Base-by-base conservation (phyloP, 37 sponge, comb jelly and placozoan genomes). In the Cliona cf. orientalis region DNA sequence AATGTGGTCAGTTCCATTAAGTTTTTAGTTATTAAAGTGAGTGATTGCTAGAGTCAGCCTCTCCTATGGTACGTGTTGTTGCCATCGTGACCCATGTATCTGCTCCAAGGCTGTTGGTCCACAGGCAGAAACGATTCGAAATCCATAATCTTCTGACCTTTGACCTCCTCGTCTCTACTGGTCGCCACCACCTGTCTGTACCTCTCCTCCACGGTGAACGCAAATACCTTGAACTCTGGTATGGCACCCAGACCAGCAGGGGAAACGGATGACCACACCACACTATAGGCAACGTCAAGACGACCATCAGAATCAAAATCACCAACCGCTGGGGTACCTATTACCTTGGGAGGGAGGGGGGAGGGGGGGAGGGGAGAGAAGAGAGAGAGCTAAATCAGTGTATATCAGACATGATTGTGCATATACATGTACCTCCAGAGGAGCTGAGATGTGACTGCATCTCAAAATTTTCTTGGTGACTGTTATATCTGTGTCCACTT, bases 51-150 rank as follows among this genome's bases (percentile, higher is more conserved):
- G n/a, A n/a, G n/a, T n/a, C n/a, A n/a, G n/a, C n/a, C n/a, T n/a
- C 17, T 49, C 14, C 14, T 11, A 17, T 49, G 55, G 21, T 67
- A 67, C 12, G 21, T 36, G 21, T 60, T 71, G 38, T 82, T 38
- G 14, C 91, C 91, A 12, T 33, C 37, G 5, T 42, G 2, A 0
- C 93, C 93, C 93, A 93, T 93, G 74, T 86, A 93, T 38, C 66
- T 70, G 22, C 79, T 78, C 93, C 93, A 93, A 1, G 90, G 89
- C 45, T 93, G 93, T 38, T 85, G 46, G 17, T 1, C 46, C 42
- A 29, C 17, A 6, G 89, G 82, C n/a, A 84, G 67, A 38, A 87
- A 93, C 35, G 23, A 26, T 28, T 35, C 33, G 11, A 84, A 84
- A 44, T 93, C 82, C 11, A 91, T 58, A 5, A 59, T 14, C 7